Base-by-base conservation (phyloP, 1,140 invertebrate genomes). In the Drosophila lini region DNA sequence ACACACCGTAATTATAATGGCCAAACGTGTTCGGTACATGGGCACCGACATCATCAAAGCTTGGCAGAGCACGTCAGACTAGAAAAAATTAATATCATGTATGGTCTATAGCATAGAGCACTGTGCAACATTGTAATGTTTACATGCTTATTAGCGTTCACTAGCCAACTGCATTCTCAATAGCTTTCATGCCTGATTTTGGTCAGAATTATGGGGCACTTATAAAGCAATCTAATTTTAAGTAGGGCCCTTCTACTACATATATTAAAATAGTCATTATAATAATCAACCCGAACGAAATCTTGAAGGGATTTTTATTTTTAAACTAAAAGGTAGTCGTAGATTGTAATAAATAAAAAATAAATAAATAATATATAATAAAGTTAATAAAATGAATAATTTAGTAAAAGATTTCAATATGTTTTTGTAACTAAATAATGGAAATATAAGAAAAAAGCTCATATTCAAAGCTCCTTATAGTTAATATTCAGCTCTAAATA, bases 1-100 rank as follows among this genome's bases (percentile, higher is more conserved):
- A 60, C 56, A 60, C 56, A 50, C 74, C 73, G 55, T 77, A 77
- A 77, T 77, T 77, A 77, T 77, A 77, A 77, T 77, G 59, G 74
- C 58, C 58, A 76, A 68, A 77, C 74, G 74, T 77, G 73, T 59
- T 68, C 74, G 36, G 73, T 48, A 52, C 74, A 76, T 74, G 31
- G 32, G 44, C 45, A 50, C 45, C 62, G 34, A 50, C 48, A 50
- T 50, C 60, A 44, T 52, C 47, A 44, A 22, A 58, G 73, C 45
- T 50, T 16, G 15, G 42, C 34, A 34, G 15, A 64, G 59, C 73
- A 69, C 52, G 67, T 57, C 65, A 32, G 41, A 32, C 40, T 41
- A 31, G 62, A 28, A 50, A 47, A 42, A 69, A 65, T 25, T 36
- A 67, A 44, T 55, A 55, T 55, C 19, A 44, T 38, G n/a, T 32